These are phyloP conservation scores for Ctenomys sociabilis DNA, from an alignment of 2,113 vertebrate species.

Conservation along the genomic window DNA sequence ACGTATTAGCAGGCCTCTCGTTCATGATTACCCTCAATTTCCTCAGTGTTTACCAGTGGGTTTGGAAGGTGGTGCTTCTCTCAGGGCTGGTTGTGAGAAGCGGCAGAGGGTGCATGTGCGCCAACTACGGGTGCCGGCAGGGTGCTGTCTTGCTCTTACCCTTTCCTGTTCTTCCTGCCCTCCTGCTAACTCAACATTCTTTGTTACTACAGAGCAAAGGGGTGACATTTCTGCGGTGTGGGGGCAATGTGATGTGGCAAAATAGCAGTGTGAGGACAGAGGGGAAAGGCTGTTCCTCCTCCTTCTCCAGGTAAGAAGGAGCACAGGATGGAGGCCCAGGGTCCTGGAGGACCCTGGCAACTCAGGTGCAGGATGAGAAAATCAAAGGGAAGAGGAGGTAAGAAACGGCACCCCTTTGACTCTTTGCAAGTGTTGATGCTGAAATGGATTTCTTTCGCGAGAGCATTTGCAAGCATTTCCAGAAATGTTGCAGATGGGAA, in stretches of 20 bases:
- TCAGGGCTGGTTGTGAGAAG: background rate
- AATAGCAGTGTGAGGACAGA: background rate
- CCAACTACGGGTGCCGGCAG: rapidly evolving
- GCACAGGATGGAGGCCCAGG: background rate
- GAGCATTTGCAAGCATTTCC: background rate
- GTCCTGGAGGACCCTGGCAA: background rate
- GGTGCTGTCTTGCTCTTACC: background rate
- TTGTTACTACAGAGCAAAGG: background rate
- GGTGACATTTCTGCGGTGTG: background rate
- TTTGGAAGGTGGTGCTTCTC: background rate
- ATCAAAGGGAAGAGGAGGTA: background rate
- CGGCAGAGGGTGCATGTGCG: no score
- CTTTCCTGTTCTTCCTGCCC: background rate
- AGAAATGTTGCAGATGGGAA: background rate
- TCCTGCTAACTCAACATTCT: background rate
- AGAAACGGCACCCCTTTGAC: background rate
- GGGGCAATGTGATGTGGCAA: background rate
- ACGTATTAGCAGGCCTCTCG: background rate
- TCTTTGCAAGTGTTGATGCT: background rate
- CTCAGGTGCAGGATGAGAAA: background rate
- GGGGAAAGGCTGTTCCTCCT: background rate
- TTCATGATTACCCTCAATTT: background rate
- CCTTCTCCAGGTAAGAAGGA: background rate
- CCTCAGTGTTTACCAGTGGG: background rate
- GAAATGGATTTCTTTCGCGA: background rate